Base-by-base conservation (phyloP, 2,797 vertebrate species). In the Phalanger gymnotis region DNA sequence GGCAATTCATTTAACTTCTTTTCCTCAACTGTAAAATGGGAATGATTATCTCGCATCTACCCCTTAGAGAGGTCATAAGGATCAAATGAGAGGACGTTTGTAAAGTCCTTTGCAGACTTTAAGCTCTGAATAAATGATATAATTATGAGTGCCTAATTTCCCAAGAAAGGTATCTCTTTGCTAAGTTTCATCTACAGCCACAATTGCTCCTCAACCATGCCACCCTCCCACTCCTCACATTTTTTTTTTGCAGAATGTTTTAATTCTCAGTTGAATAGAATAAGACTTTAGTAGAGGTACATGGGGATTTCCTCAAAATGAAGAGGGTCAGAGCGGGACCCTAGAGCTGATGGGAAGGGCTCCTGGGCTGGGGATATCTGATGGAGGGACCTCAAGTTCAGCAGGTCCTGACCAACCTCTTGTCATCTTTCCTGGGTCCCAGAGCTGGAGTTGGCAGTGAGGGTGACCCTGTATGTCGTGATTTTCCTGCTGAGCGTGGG, bases 401-500 rank as follows among this genome's bases (percentile, higher is more conserved):
- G 27, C 73, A 19, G 22, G 13, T 3, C 34, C 66, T 91, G 54
- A 55, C 0, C 11, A 53, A 0, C 9, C 7, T 40, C 30, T 93
- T 92, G 90, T 53, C 53, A 58, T 31, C 54, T 95, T 51, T 95
- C 66, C 51, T 25, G 92, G 90, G 93, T 94, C 28, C 0, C 98
- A 99, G 99, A 99, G 40, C 40, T 99, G 96, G 98, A 99, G 73
- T 97, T 99, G 96, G 98, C 98, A 0, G 98, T 99, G 95, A 98
- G 99, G 10, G 98, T 99, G 97, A 98, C 99, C 81, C 99, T 99
- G 27, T 99, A 99, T 94, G 98, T 97, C 0, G 97, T 99, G 95
- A 99, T 99, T 98, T 99, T 99, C 98, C 98, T 99, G 93, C 98
- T 99, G 97, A 99, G 99, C 1, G 99, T 99, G 0, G 99, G 99